phyloP scores from a whole-genome alignment of 2,888 invertebrate species.

The Epinotia ramella region DNA sequence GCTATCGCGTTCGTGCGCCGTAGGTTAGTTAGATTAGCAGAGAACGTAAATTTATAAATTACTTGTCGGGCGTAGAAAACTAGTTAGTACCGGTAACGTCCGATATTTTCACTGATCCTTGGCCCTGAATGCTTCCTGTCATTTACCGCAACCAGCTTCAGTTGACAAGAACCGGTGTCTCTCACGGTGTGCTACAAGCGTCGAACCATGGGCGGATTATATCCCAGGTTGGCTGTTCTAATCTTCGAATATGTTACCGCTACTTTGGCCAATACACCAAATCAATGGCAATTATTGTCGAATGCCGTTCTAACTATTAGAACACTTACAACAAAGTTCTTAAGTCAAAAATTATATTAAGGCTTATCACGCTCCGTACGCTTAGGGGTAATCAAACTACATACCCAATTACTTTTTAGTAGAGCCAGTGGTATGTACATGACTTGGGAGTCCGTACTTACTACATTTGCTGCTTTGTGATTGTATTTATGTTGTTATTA shows the following conservation, averaged over 20 bases:
- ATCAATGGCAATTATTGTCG: no score
- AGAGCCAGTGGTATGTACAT: no score
- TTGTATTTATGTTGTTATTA: no score
- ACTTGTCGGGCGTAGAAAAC: slow-evolving; percentile 8
- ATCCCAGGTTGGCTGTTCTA: neutral
- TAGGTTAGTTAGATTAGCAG: neutral
- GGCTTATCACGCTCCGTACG: no score
- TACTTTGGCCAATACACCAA: neutral
- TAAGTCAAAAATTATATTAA: no score
- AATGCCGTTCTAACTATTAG: no score
- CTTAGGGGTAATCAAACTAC: no score
- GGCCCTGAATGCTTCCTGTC: slow-evolving; percentile 46
- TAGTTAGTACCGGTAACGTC: slow-evolving; percentile 26
- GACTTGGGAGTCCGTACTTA: no score
- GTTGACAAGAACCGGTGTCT: slow-evolving; percentile 45
- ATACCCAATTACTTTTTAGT: no score
- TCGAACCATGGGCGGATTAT: slow-evolving; percentile 6
- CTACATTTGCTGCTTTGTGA: no score
- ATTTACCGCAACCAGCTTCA: slow-evolving; percentile 44
- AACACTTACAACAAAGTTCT: no score
- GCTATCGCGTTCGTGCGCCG: no score
- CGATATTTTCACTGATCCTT: slow-evolving; percentile 43
- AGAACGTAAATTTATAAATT: slow-evolving; percentile 4
- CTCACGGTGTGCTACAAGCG: slow-evolving; percentile 32
- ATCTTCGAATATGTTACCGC: neutral